These are phyloP conservation scores for Bibio marci DNA, from an alignment of 2,888 invertebrate species.

Conservation along the genomic window DNA sequence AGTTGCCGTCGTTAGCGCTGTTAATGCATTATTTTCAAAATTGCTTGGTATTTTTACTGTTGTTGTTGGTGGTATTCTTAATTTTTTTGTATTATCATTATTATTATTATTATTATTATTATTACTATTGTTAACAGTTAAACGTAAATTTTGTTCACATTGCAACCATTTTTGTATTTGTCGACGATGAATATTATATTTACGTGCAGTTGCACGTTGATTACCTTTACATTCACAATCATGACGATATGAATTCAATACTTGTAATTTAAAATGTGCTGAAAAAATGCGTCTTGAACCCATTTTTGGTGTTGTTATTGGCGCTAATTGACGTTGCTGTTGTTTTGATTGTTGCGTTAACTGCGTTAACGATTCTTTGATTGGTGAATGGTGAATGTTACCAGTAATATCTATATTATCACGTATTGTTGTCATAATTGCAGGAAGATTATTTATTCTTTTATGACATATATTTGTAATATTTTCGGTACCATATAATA, in stretches of 20 bases:
- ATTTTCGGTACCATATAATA: no score
- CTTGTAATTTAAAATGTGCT: slow-evolving; percentile 77
- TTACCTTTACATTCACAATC: slow-evolving; percentile 80
- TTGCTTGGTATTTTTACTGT: slow-evolving; percentile 1
- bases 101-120: slow-evolving; percentile 16
- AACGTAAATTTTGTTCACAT: slow-evolving; percentile 61
- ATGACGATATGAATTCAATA: slow-evolving; percentile 69
- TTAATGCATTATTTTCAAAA: neutral
- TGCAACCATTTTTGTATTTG: slow-evolving; percentile 89
- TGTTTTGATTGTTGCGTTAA: no score
- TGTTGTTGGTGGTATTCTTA: slow-evolving; percentile 1
- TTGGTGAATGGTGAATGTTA: no score
- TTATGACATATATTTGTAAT: no score
- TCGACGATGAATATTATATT: slow-evolving; percentile 75
- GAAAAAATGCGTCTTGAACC: slow-evolving; percentile 78
- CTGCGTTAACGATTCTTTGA: no score
- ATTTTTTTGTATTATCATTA: neutral
- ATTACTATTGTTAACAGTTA: slow-evolving; percentile 41
- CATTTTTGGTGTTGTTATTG: slow-evolving; percentile 32
- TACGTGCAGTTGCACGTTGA: slow-evolving; percentile 75
- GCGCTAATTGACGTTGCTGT: neutral
- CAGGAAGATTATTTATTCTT: no score
- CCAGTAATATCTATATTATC: no score
- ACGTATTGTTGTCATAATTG: no score
- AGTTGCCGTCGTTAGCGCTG: neutral